Base-by-base conservation (phyloP, 1,140 invertebrate species). In the Dendroctonus ponderosae region DNA sequence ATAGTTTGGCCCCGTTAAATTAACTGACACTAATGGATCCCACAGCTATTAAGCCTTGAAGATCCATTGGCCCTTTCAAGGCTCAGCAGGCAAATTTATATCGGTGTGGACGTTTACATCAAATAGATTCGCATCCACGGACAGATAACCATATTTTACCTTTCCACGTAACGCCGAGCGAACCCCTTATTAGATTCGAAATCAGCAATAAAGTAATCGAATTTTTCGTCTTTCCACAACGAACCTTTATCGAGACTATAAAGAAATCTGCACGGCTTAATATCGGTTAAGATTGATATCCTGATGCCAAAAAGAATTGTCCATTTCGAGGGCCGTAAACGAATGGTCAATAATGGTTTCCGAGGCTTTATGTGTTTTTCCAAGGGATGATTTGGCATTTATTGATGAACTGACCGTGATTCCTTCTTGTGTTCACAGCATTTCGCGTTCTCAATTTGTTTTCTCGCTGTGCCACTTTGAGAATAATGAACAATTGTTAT, bases 341-440 rank as follows among this genome's bases (percentile, higher is more conserved):
- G 48, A 52, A 62, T 62, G 60, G 60, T 52, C 60, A 52, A 46
- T 62, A 62, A 62, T 62, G 60, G 38, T 38, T 50, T 42, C 43
- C 37, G 26, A 52, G 40, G 49, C 7, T 62, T 62, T 62, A 62
- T 52, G 49, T 62, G 60, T 62, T 62, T 61, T 61, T 61, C 46
- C n/a, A 49, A 12, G 7, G 38, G 12, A 40, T 49, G 46, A 49
- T 12, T 38, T 61, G 58, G 58, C 58, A 61, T 50, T 61, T 61
- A 61, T 61, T 61, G 58, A 61, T 61, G 44, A 40, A 61, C 44
- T 42, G 41, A 59, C 37, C 39, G 39, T 14, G 41, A 9, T 44
- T 59, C 46, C 26, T 26, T 26, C 26, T 26, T 26, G 26, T 3
- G 26, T 26, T 26, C 26, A 3, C 26, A 26, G 3, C 26, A 26